A percentile compares a stretch with the other conserved stretches of the same genome.
phyloP scores from a whole-genome alignment of 35 echinoderm and acorn worm species.

The Stichopus chloronotus region DNA sequence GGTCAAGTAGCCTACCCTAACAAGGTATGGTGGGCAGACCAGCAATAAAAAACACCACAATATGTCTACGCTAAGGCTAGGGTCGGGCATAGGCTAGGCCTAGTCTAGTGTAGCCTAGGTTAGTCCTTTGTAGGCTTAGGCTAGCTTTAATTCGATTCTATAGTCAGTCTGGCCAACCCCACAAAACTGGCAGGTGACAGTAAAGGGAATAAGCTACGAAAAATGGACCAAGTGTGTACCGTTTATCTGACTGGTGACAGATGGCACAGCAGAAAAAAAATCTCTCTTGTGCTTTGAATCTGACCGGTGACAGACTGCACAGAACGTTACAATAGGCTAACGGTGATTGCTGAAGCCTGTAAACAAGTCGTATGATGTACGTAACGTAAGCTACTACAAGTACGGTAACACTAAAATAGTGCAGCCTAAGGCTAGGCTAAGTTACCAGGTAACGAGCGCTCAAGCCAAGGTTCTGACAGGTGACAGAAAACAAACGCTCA shows the following conservation, averaged over 20 bases:
- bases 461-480: neutral
- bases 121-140: neutral
- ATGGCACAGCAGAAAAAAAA: neutral
- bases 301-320: constrained; percentile 11
- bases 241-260: constrained; percentile 6
- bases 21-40: too few species aligned
- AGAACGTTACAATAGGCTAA: neutral
- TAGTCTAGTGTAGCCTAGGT: neutral
- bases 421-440: neutral
- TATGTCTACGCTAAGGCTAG: neutral
- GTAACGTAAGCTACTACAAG: neutral
- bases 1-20: neutral
- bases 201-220: neutral
- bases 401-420: neutral
- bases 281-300: neutral
- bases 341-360: neutral
- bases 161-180: neutral
- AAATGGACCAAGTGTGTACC: neutral
- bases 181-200: constrained; percentile 14
- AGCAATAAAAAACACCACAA: neutral
- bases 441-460: neutral
- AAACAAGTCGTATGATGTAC: neutral
- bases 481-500: constrained; percentile 4
- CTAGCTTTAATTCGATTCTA: neutral
- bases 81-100: constrained; percentile 9